Conservation (phyloP, 2,113 vertebrate species). For the Perognathus longimembris region DNA sequence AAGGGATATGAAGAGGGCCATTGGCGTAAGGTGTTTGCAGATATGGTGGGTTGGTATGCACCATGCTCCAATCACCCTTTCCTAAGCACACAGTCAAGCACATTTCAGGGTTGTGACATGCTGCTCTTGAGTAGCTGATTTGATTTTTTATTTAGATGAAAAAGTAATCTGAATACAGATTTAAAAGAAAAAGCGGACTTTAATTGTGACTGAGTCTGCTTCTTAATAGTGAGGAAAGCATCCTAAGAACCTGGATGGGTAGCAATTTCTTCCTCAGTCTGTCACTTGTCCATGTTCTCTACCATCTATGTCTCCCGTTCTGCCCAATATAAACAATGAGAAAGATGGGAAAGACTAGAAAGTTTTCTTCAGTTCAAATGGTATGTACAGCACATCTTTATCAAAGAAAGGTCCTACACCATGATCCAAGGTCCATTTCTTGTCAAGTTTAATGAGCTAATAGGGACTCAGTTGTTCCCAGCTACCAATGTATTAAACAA, state of each 20-base stretch:
- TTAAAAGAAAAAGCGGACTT: background rate
- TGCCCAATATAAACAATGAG: background rate
- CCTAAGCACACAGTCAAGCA: slow-evolving; percentile 32
- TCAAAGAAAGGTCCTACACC: background rate
- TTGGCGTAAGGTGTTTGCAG: background rate
- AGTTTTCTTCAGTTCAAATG: slow-evolving; percentile 1
- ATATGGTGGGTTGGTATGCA: background rate
- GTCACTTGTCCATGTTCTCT: background rate
- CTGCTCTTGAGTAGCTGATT: background rate
- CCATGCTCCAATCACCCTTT: background rate
- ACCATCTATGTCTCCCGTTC: background rate
- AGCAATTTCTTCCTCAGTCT: background rate
- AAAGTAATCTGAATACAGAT: background rate
- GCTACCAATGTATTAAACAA: background rate
- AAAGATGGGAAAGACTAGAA: background rate
- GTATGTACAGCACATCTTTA: background rate
- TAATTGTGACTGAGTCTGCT: background rate
- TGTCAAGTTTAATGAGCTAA: slow-evolving; percentile 47
- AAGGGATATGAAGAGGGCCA: background rate
- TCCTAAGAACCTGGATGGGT: background rate
- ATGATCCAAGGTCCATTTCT: background rate
- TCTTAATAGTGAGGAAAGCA: background rate
- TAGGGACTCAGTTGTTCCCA: background rate
- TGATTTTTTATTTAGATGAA: slow-evolving; percentile 24
- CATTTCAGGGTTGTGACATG: slow-evolving; percentile 17